These are phyloP conservation scores for Tiaroga cobitis DNA, from an alignment of 2,797 vertebrate genomes.

Conservation along the genomic window DNA sequence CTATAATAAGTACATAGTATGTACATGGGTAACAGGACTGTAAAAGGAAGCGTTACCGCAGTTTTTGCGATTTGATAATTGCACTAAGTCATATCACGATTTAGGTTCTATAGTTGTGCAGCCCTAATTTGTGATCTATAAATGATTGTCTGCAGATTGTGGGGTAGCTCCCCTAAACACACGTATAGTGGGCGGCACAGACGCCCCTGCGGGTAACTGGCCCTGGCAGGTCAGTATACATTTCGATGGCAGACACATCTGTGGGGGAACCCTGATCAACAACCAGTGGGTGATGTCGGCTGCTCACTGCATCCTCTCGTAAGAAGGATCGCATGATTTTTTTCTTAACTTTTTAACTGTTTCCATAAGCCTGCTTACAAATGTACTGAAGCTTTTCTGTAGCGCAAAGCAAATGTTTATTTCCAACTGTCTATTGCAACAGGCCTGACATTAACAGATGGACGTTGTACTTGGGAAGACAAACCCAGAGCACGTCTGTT, in stretches of 20 bases:
- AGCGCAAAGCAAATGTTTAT: not conserved
- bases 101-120: not conserved
- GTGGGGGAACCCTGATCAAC: constrained; percentile 74
- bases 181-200: constrained; percentile 66
- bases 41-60: too few species aligned
- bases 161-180: constrained; percentile 67
- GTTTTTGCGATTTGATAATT: not conserved
- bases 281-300: constrained; percentile 72
- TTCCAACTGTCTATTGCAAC: not conserved
- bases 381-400: not conserved
- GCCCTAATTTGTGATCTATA: not conserved
- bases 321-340: constrained; percentile 44
- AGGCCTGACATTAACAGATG: not conserved
- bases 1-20: too few species aligned
- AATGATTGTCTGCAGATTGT: constrained; percentile 64
- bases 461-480: constrained; percentile 67
- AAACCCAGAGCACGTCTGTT: constrained; percentile 58
- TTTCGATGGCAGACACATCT: not conserved
- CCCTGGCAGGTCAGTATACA: constrained; percentile 75
- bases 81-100: not conserved
- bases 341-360: not conserved
- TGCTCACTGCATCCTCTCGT: constrained; percentile 67
- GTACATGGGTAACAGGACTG: too few species aligned
- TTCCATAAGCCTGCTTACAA: not conserved
- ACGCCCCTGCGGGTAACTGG: constrained; percentile 66